phyloP scores from a whole-genome alignment of 2,113 vertebrate genomes.

The Eulemur macaco region DNA sequence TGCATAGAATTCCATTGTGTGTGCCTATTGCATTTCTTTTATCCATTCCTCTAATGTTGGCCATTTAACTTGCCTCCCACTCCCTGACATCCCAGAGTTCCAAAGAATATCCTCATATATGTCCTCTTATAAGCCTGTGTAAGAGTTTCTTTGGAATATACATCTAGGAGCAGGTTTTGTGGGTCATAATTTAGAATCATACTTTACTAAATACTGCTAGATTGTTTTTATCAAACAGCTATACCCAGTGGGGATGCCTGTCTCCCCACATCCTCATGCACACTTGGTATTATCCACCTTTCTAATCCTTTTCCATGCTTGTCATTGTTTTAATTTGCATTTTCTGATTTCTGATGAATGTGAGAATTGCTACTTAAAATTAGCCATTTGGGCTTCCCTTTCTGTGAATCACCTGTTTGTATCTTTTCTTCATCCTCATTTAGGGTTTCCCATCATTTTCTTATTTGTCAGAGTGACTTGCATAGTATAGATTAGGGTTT shows the following conservation, averaged over 20 bases:
- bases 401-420: background rate
- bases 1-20: background rate
- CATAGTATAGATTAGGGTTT: too few species aligned
- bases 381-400: background rate
- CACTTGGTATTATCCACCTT: background rate
- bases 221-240: background rate
- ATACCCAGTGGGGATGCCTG: background rate
- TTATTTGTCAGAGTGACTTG: background rate
- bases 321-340: background rate
- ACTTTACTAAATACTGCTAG: background rate
- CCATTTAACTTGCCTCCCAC: background rate
- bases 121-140: background rate
- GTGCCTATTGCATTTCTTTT: background rate
- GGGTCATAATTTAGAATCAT: too few species aligned
- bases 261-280: background rate
- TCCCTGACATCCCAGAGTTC: background rate
- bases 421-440: background rate
- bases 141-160: background rate
- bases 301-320: background rate
- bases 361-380: background rate
- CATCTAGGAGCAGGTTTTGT: background rate
- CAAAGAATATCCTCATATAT: background rate
- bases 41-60: background rate
- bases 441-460: background rate
- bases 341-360: background rate